Base-by-base conservation (phyloP, 2,113 vertebrate genomes). In the Smithornis capensis region DNA sequence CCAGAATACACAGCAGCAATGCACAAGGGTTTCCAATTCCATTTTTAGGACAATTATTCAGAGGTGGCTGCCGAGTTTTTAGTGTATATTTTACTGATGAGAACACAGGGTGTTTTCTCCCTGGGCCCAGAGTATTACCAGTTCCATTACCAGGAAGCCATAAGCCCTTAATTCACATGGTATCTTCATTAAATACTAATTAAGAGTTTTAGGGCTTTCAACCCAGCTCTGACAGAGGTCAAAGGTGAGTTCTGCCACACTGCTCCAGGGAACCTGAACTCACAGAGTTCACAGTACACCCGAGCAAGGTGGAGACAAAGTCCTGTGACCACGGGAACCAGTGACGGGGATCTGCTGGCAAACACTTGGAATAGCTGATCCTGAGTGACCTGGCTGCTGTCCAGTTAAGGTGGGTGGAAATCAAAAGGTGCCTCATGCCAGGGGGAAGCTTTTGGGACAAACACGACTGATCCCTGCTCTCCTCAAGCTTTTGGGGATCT, bases 351-450 rank as follows among this genome's bases (percentile, higher is more conserved):
- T 71, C 12, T 70, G 62, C 12, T 88, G 89, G 86, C 75, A 88
- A 83, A n/a, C 0, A 0, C 55, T 8, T 0, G 19, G 56, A 31
- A 55, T 42, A 31, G 56, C 5, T 96, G 91, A 97, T 69, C 83
- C 47, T 9, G 0, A 31, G 29, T 6, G 92, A 95, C 44, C 76
- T 7, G 0, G 0, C 47, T 23, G 35, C 78, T 84, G 28, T 88
- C 71, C 27, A 18, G 38, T 55, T 95, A 74, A 77, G 33, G 71
- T 23, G 14, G 45, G 75, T 94, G 59, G 55, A 89, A 90, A 47
- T 47, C 38, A 42, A 45, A 83, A 69, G 1, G 0, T 11, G 14
- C 14, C 52, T 35, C 0, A 0, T 19, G 62, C 10, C 21, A 5
- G 22, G 52, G 53, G 19, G 75, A 57, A 59, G 57, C 22, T 49